Evolutionary conservation across 2,888 invertebrate species (phyloP), one percentile per base, ranked within the genome.

Genomic region (Coleophora deauratella): DNA sequence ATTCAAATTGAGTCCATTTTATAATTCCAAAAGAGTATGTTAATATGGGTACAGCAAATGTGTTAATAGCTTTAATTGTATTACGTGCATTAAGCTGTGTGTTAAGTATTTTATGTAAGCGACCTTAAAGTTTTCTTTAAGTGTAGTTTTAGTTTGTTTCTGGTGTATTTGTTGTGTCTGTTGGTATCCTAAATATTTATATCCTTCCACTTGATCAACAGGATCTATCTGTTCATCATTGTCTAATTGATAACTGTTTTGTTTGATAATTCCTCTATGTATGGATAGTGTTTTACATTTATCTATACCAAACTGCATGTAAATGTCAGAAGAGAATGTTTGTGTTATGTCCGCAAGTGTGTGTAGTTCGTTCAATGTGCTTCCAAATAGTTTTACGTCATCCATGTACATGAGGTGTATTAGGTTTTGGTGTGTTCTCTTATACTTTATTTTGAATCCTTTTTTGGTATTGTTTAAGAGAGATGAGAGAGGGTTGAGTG

Each of bases 401-500:
- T 43, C 43, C 39, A 39, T 39, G 27, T 43, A 43, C 7, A 39
- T 9, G 1, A 43, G 35, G 12, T 43, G 43, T 9, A 11, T 21
- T 10, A 43, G 9, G 6, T 11, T 35, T n/a, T n/a, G n/a, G n/a
- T n/a, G n/a, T n/a, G 7, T 27, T n/a, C 1, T 35, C 1, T 9
- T 11, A 30, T 8, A 10, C 9, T 32, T 13, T 12, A 21, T n/a
- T n/a, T n/a, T n/a, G n/a, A n/a, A n/a, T n/a, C 21, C 15, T 3
- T 12, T 12, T 9, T 31, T 27, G 2, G 27, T 9, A 2, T 21
- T 11, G 6, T 39, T 28, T 13, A 45, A 30, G 1, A 41, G 6
- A 6, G 35, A 21, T 7, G 44, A 49, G 1, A 49, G 41, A n/a
- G 46, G 49, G 27, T 46, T 49, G 10, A 49, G 21, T 7, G 48